Conservation (phyloP, 2,797 vertebrate genomes). For the Chelon auratus region DNA sequence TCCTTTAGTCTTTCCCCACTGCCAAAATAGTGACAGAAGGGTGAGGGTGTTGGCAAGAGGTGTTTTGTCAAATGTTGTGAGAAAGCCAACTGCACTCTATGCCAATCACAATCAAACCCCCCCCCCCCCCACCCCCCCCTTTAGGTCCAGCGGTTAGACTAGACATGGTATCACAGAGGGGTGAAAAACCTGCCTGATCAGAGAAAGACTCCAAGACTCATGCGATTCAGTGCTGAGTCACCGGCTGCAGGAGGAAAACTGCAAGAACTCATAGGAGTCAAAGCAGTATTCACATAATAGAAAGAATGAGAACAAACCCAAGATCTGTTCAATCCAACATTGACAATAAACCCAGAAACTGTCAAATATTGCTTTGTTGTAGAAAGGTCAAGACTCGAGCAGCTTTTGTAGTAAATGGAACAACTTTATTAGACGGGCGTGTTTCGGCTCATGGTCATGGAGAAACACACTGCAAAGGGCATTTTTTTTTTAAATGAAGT, state of each 20-base stretch:
- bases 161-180: constrained; percentile 10
- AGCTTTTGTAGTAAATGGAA: too few species aligned
- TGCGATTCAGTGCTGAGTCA: constrained; percentile 1
- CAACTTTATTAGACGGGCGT: too few species aligned
- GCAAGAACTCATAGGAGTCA: constrained; percentile 5
- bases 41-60: constrained; percentile 62
- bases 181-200: constrained; percentile 20
- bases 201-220: constrained; percentile 13
- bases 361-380: neutral
- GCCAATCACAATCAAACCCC: constrained; percentile 62
- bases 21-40: constrained; percentile 68
- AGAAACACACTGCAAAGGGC: too few species aligned
- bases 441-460: too few species aligned
- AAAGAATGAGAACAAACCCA: constrained; percentile 18
- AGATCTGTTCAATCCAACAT: constrained; percentile 21
- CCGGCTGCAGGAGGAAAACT: neutral
- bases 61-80: constrained; percentile 67
- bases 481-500: too few species aligned
- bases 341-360: neutral
- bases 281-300: neutral
- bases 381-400: neutral
- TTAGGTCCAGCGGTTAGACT: constrained; percentile 30
- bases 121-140: constrained; percentile 2
- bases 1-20: constrained; percentile 43
- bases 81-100: constrained; percentile 55